phyloP scores from a whole-genome alignment of 2,113 vertebrate species.

The Epinephelus cyanopodus region DNA sequence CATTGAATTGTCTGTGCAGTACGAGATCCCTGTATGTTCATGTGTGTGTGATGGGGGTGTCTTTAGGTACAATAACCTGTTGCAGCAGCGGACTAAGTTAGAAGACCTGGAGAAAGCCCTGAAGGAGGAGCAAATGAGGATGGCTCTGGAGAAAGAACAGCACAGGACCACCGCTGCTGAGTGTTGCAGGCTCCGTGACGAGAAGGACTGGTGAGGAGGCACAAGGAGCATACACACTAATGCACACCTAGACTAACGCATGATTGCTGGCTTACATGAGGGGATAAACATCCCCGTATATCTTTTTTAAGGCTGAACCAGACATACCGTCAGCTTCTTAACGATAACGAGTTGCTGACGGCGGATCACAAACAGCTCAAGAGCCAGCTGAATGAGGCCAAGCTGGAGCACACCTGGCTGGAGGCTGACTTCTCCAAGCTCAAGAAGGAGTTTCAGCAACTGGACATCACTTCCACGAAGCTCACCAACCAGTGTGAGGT shows the following conservation, averaged over 20 bases:
- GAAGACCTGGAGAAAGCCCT: conserved; percentile 93
- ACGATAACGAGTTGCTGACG: conserved; percentile 92
- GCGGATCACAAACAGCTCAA: conserved; percentile 96
- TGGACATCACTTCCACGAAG: conserved; percentile 95
- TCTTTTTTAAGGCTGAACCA: conserved; percentile 87
- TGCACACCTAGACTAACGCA: neutral
- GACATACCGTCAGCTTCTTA: conserved; percentile 91
- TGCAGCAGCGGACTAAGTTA: conserved; percentile 92
- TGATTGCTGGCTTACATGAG: no score
- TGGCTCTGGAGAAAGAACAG: conserved; percentile 91
- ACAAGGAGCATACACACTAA: neutral
- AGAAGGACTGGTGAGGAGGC: conserved; percentile 91
- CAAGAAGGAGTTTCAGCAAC: conserved; percentile 94
- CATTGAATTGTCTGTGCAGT: neutral
- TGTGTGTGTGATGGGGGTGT: neutral
- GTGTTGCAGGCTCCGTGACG: conserved; percentile 90
- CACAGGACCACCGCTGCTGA: conserved; percentile 90
- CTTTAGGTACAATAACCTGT: conserved; percentile 86
- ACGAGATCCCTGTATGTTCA: neutral
- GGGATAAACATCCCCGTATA: neutral
- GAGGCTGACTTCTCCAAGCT: conserved; percentile 96
- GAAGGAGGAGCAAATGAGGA: conserved; percentile 93
- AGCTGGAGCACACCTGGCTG: conserved; percentile 93
- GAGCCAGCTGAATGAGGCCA: conserved; percentile 91
- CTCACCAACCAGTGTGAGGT: conserved; percentile 98